A percentile compares a stretch with the other conserved stretches of the same genome.
phyloP scores from a whole-genome alignment of 2,797 vertebrate genomes.

The Masticophis lateralis region DNA sequence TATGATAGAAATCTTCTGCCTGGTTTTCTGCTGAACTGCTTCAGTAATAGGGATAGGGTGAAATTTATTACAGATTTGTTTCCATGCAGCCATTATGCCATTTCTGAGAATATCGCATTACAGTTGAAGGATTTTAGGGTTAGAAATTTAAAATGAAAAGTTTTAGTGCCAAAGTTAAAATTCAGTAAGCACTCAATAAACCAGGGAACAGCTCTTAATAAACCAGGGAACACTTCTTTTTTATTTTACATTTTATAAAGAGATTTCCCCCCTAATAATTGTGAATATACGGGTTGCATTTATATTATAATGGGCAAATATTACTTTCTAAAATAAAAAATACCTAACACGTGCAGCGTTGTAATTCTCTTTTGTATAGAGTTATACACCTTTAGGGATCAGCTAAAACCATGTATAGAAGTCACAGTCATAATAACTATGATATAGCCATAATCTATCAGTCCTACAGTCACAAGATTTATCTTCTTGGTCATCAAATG shows the following conservation, averaged over 20 bases:
- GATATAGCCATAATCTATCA: neutral
- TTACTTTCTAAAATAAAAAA: neutral
- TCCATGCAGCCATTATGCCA: conserved; percentile 17
- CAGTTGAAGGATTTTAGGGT: conserved; percentile 6
- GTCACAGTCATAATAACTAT: neutral
- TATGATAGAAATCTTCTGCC: conserved; percentile 5
- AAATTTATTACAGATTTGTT: conserved; percentile 2
- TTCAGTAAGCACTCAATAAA: conserved; percentile 28
- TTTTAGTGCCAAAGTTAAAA: conserved; percentile 23
- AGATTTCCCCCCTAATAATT: neutral
- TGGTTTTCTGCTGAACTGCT: conserved; percentile 23
- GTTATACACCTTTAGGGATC: neutral
- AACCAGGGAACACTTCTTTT: conserved; percentile 14
- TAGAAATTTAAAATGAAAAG: conserved; percentile 36
- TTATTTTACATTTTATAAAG: conserved; percentile 17
- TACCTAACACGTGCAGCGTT: neutral
- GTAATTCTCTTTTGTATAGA: neutral
- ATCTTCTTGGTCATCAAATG: neutral
- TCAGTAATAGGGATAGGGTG: conserved; percentile 3
- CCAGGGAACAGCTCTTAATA: conserved; percentile 17
- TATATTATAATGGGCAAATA: conserved; percentile 15
- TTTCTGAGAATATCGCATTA: conserved; percentile 28
- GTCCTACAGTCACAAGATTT: neutral
- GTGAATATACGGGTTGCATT: conserved; percentile 12
- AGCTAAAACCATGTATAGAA: neutral